Base-by-base conservation (phyloP, 2,113 vertebrate genomes). In the Columbina picui region DNA sequence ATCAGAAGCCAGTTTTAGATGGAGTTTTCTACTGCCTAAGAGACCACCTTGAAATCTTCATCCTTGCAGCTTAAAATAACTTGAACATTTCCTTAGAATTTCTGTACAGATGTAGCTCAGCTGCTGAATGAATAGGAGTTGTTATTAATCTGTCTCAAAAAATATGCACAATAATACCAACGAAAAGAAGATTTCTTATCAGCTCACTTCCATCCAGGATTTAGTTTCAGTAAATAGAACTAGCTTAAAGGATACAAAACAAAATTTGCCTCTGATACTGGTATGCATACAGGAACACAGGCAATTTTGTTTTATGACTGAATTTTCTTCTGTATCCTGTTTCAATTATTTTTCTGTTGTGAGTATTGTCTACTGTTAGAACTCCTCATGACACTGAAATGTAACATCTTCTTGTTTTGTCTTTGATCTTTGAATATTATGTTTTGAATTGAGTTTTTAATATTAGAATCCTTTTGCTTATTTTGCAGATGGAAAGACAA, bases 111-210 rank as follows among this genome's bases (percentile, higher is more conserved):
- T 91, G 41, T 73, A 88, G 49, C 52, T 90, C 34, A 47, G 47
- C 12, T 84, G 63, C 59, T 81, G 68, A 60, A 95, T 49, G 69
- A 81, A 34, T 23, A 74, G 41, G 47, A 89, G 22, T 36, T 76
- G 21, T 91, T 91, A 80, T 61, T 93, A 91, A 73, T 75, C 39
- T 92, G 30, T 25, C 77, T 79, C 29, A 55, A 82, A 93, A 93
- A 81, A 57, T 64, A 89, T 22, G 21, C 25, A 63, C 22, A 45
- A 23, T 30, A 70, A 90, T 74, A 75, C 4, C 36, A 85, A 67
- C 39, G 29, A 61, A 90, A 91, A 78, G 18, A 79, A 74, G 68
- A 56, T 22, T 47, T 84, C 55, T 92, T 11, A n/a, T 53, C 22
- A 32, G 13, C 67, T 39, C 87, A 9, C 30, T 90, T 92, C 14